Conservation (phyloP, 1,140 invertebrate genomes). For the Penaeus vannamei region DNA sequence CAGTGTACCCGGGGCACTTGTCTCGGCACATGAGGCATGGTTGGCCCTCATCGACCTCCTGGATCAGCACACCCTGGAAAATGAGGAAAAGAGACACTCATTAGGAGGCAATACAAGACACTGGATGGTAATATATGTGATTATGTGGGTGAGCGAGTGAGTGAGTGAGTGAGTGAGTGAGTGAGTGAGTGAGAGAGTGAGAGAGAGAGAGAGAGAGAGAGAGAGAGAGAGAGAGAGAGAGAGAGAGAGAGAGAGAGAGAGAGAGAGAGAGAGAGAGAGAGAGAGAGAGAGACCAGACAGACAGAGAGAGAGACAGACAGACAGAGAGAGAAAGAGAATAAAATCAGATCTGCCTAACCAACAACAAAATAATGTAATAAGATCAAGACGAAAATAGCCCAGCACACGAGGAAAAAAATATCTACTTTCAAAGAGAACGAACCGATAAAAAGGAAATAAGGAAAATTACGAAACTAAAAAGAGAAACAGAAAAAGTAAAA, state of each 20-base stretch:
- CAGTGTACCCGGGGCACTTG: slow-evolving; percentile 83
- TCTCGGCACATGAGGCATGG: slow-evolving; percentile 86
- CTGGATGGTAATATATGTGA: neutral
- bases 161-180: neutral
- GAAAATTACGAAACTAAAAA: too few species aligned
- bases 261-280: too few species aligned
- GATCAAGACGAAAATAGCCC: neutral
- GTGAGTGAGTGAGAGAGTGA: neutral
- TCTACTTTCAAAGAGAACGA: neutral
- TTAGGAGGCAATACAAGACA: neutral
- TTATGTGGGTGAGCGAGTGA: neutral
- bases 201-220: neutral
- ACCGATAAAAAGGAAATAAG: neutral
- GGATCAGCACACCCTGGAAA: slow-evolving; percentile 83
- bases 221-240: neutral
- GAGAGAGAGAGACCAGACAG: too few species aligned
- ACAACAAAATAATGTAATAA: too few species aligned
- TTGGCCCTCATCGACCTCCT: slow-evolving; percentile 87
- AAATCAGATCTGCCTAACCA: too few species aligned
- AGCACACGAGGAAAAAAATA: neutral
- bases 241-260: neutral
- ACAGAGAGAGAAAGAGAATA: too few species aligned
- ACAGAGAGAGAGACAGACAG: too few species aligned
- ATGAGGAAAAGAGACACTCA: slow-evolving; percentile 60
- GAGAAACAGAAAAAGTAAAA: neutral